A percentile compares a stretch with the other conserved stretches of the same genome.
phyloP scores from a whole-genome alignment of 2,113 vertebrate species.

The Halichoerus grypus region DNA sequence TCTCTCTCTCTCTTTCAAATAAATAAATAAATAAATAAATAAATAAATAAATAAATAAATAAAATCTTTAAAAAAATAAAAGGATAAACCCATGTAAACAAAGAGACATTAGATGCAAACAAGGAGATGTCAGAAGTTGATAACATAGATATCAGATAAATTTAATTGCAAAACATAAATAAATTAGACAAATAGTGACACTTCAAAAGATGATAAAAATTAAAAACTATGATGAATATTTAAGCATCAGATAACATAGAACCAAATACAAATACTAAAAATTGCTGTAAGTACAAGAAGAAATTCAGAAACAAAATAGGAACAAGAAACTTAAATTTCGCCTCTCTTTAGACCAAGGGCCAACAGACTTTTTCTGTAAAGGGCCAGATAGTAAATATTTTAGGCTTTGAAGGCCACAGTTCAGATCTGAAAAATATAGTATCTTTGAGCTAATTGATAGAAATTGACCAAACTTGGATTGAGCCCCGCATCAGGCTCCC shows the following conservation, averaged over 20 bases:
- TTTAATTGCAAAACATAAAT: not conserved
- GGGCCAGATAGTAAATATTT: not conserved
- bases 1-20: not conserved
- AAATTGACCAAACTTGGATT: too few relatives aligned
- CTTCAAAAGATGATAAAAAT: conserved; percentile 21
- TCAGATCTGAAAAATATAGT: too few relatives aligned
- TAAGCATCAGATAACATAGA: not conserved
- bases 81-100: not conserved
- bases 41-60: not conserved
- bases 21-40: not conserved
- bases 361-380: not conserved
- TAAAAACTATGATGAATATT: not conserved
- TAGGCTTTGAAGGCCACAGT: not conserved
- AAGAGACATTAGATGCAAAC: not conserved
- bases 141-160: not conserved
- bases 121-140: not conserved
- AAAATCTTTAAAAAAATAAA: not conserved
- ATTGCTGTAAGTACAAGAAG: not conserved
- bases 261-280: conserved; percentile 3
- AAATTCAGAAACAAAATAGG: not conserved
- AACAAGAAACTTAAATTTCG: conserved; percentile 6
- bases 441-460: too few relatives aligned
- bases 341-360: not conserved
- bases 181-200: not conserved
- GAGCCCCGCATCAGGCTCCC: too few relatives aligned